Conservation (phyloP, 2,113 vertebrate species). For the Petroica traversi region DNA sequence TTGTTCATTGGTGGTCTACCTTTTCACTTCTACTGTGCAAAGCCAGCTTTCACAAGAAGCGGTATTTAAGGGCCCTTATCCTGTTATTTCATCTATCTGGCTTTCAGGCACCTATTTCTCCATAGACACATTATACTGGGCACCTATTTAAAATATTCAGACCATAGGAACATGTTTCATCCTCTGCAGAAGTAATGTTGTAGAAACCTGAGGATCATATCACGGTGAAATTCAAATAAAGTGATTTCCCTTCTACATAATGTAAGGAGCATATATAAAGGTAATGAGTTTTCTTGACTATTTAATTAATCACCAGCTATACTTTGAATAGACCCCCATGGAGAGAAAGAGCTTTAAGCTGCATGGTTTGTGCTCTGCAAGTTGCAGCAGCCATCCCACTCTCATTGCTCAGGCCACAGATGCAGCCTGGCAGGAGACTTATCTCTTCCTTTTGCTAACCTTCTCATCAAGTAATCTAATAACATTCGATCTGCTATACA, state of each 20-base stretch:
- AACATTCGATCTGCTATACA: neutral
- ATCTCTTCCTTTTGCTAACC: neutral
- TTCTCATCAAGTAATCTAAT: neutral
- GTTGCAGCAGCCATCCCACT: neutral
- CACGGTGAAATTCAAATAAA: neutral
- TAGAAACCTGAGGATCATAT: neutral
- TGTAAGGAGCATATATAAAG: neutral
- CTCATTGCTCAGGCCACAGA: neutral
- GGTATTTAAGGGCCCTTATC: neutral
- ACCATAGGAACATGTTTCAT: neutral
- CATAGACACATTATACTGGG: neutral
- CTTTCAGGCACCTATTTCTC: neutral
- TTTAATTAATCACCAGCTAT: neutral
- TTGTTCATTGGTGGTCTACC: conserved; percentile 30
- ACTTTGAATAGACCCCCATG: neutral
- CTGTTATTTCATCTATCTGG: neutral
- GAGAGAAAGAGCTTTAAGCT: neutral
- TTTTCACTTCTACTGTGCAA: neutral
- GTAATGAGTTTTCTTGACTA: neutral
- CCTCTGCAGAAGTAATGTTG: neutral
- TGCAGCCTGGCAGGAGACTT: neutral
- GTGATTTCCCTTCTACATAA: neutral
- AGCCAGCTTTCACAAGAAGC: neutral
- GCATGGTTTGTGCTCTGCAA: neutral
- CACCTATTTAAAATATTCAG: neutral